Conservation (phyloP, 2,888 invertebrate genomes). For the Mythimna loreyi region DNA sequence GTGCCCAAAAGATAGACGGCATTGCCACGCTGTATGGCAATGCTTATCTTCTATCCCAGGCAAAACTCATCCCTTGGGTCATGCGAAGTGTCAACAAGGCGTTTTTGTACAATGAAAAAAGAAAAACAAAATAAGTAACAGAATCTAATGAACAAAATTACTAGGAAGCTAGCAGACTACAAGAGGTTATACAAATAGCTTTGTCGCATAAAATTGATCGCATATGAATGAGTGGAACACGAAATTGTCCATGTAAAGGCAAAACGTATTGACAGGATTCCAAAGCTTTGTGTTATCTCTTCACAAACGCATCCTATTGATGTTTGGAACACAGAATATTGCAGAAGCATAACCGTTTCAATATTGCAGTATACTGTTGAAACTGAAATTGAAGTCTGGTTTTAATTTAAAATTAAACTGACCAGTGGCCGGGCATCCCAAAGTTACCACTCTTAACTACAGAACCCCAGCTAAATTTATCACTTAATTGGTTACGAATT, state of each 20-base stretch:
- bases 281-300: slow-evolving; percentile 6
- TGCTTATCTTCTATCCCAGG: too few species aligned
- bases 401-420: slow-evolving; percentile 58
- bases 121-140: too few species aligned
- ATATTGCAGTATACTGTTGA: slow-evolving; percentile 11
- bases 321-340: slow-evolving; percentile 15
- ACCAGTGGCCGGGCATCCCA: slow-evolving; percentile 42
- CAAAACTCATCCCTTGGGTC: too few species aligned
- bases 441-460: slow-evolving; percentile 46
- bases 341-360: slow-evolving; percentile 9
- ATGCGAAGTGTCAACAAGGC: too few species aligned
- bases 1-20: too few species aligned
- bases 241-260: slow-evolving; percentile 1
- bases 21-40: too few species aligned
- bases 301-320: neutral
- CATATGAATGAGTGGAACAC: slow-evolving; percentile 19
- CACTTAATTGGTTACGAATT: slow-evolving; percentile 52
- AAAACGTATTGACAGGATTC: neutral
- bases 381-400: neutral
- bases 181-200: slow-evolving; percentile 1
- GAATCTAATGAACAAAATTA: neutral
- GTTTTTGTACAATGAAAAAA: too few species aligned
- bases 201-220: slow-evolving; percentile 1
- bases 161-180: neutral
- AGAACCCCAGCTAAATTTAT: slow-evolving; percentile 53